phyloP scores from a whole-genome alignment of 2,888 invertebrate species.

The Rugalucina vietnamica region DNA sequence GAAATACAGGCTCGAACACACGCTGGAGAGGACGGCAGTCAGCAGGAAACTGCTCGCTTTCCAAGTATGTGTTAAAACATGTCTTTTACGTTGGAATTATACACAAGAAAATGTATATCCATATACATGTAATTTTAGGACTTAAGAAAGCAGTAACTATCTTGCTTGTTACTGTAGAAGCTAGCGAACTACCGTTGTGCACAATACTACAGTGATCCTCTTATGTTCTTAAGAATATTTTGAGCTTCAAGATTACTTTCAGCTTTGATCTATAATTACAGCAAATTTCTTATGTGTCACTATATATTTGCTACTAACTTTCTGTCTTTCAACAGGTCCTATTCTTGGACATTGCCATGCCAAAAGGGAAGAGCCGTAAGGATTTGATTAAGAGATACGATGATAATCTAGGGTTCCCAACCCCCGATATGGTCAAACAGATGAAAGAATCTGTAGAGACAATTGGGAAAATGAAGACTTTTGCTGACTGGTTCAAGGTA shows the following conservation, averaged over 20 bases:
- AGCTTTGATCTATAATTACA: too few relatives aligned
- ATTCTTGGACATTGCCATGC: constrained; percentile 79
- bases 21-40: constrained; percentile 72
- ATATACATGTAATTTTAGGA: too few relatives aligned
- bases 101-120: not conserved
- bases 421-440: constrained; percentile 71
- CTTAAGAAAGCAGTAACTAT: too few relatives aligned
- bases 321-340: constrained; percentile 62
- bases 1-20: constrained; percentile 70
- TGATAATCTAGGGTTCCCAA: constrained; percentile 76
- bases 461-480: constrained; percentile 74
- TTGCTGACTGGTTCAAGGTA: constrained; percentile 78
- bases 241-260: too few relatives aligned
- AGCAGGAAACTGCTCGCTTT: constrained; percentile 78
- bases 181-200: too few relatives aligned
- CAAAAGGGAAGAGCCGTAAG: constrained; percentile 66
- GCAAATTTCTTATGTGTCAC: too few relatives aligned
- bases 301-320: too few relatives aligned
- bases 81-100: not conserved
- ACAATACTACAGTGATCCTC: too few relatives aligned
- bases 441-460: constrained; percentile 74
- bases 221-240: too few relatives aligned
- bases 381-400: constrained; percentile 75
- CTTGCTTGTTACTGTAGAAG: too few relatives aligned
- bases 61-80: constrained; percentile 69